Percentiles rank a stretch among this genome's conserved stretches.
Evolutionary conservation across 2,888 invertebrate genomes (phyloP).

Genomic region (Pogonocherus hispidulus): DNA sequence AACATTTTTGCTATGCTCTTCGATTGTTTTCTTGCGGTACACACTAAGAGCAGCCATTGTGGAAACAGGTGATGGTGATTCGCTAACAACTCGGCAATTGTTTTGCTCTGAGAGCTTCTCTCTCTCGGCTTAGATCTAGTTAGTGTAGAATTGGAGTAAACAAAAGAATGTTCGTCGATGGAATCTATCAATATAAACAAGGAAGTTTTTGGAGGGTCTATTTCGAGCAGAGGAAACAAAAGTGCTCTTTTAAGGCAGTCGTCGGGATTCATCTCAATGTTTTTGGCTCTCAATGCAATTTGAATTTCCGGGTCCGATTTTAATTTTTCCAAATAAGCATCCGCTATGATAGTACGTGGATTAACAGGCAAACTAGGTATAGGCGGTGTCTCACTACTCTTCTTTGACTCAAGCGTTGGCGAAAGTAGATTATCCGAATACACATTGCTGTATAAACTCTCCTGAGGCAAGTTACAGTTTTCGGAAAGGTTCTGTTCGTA

Average conservation of each 20-base stretch:
- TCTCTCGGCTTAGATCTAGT: slow-evolving; percentile 71
- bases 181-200: slow-evolving; percentile 92
- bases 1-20: slow-evolving; percentile 87
- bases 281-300: slow-evolving; percentile 82
- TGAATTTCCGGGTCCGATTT: slow-evolving; percentile 86
- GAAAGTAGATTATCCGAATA: slow-evolving; percentile 59
- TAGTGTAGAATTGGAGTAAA: slow-evolving; percentile 72
- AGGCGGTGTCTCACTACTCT: slow-evolving; percentile 61
- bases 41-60: slow-evolving; percentile 91
- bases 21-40: slow-evolving; percentile 89
- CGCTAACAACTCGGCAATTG: slow-evolving; percentile 87
- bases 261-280: slow-evolving; percentile 89
- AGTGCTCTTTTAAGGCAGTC: slow-evolving; percentile 92
- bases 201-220: slow-evolving; percentile 88
- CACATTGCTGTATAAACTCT: slow-evolving; percentile 63
- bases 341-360: slow-evolving; percentile 78
- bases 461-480: slow-evolving; percentile 57
- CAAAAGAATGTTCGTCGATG: slow-evolving; percentile 84
- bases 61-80: slow-evolving; percentile 93
- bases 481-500: slow-evolving; percentile 57
- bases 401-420: slow-evolving; percentile 57
- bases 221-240: slow-evolving; percentile 87
- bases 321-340: slow-evolving; percentile 85
- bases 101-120: slow-evolving; percentile 71
- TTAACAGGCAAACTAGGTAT: slow-evolving; percentile 69